Evolutionary conservation across 2,797 vertebrate species (phyloP).

Genomic region (Decapterus maruadsi): DNA sequence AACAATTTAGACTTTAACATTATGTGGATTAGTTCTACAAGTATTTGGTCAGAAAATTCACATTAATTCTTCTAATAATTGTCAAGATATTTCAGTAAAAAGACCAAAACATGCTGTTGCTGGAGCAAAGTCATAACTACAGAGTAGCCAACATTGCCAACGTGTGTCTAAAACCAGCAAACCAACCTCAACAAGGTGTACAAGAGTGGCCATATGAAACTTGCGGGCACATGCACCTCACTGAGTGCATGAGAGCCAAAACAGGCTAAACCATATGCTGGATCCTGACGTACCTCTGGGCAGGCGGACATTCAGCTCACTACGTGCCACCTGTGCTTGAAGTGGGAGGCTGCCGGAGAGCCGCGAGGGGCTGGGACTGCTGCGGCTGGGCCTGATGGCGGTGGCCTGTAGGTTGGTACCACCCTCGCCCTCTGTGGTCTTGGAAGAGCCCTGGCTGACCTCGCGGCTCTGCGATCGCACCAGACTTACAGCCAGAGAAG

Average conservation of each 20-base stretch:
- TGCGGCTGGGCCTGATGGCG: conserved; percentile 77
- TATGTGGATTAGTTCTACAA: background rate
- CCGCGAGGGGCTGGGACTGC: conserved; percentile 64
- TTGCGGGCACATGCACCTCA: background rate
- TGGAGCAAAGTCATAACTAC: background rate
- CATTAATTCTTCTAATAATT: no score
- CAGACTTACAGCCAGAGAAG: conserved; percentile 80
- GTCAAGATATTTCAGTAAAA: no score
- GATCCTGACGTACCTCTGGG: conserved; percentile 80
- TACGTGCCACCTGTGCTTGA: conserved; percentile 90
- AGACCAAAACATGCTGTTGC: no score
- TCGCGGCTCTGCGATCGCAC: conserved; percentile 77
- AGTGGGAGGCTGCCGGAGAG: conserved; percentile 81
- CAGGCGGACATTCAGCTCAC: conserved; percentile 86
- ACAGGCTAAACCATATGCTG: conserved; percentile 4
- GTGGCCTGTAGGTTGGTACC: conserved; percentile 57
- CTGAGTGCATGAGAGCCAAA: background rate
- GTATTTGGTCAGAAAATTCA: no score
- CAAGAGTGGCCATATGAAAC: no score
- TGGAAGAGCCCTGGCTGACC: conserved; percentile 74
- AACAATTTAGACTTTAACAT: background rate
- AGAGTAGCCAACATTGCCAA: background rate
- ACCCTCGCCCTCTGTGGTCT: conserved; percentile 65
- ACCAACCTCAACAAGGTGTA: background rate
- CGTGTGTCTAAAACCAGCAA: background rate